phyloP scores from a whole-genome alignment of 2,888 invertebrate genomes.

The Pyrrhia umbra region DNA sequence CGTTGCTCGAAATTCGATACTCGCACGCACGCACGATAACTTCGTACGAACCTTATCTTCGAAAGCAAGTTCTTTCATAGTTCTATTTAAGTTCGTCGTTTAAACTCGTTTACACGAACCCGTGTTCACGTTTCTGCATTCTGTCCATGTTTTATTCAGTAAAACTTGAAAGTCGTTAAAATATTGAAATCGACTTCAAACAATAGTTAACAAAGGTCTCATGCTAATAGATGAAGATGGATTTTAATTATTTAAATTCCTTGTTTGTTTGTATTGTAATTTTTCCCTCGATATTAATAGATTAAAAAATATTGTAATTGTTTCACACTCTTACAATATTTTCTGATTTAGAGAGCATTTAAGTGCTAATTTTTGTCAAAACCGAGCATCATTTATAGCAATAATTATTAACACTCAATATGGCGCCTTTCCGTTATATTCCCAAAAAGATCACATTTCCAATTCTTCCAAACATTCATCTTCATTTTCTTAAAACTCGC shows the following conservation, averaged over 20 bases:
- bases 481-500: background rate
- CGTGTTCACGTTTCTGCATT: constrained; percentile 39
- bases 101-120: constrained; percentile 19
- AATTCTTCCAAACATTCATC: background rate
- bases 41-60: no score
- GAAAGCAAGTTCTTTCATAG: background rate
- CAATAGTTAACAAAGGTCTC: constrained; percentile 15
- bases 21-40: no score
- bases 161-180: constrained; percentile 36
- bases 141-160: constrained; percentile 45
- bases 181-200: constrained; percentile 37
- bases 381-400: no score
- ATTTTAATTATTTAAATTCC: no score
- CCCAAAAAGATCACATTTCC: background rate
- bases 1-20: no score
- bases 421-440: no score
- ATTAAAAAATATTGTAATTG: no score
- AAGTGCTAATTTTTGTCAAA: no score
- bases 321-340: no score
- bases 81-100: constrained; percentile 3
- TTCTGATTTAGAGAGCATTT: no score
- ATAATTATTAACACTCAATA: no score
- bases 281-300: background rate
- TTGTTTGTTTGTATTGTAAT: background rate
- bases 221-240: constrained; percentile 3